Evolutionary conservation across 2,797 vertebrate species (phyloP).

Genomic region (Muscicapa comitata): DNA sequence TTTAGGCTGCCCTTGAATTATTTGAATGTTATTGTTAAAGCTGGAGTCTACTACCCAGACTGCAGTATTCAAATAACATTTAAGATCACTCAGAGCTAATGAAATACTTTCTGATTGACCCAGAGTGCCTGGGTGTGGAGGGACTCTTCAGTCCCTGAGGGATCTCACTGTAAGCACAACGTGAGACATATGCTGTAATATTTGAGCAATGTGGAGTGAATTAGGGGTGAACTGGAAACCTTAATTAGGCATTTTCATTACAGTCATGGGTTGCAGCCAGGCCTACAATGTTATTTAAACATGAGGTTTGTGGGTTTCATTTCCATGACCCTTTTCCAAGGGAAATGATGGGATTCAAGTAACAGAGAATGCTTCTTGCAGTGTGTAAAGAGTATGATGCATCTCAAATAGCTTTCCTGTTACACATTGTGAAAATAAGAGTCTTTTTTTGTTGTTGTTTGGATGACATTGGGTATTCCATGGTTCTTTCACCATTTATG

Average conservation of each 20-base stretch:
- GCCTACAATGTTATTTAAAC: constrained; percentile 25
- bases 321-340: constrained; percentile 20
- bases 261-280: not conserved
- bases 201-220: not conserved
- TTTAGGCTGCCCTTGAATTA: not conserved
- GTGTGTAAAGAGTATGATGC: constrained; percentile 32
- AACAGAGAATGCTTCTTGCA: constrained; percentile 38
- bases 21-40: not conserved
- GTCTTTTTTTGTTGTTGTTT: not conserved
- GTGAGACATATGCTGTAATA: not conserved
- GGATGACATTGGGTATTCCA: not conserved
- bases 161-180: not conserved
- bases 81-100: not conserved
- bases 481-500: constrained; percentile 14
- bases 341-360: constrained; percentile 19
- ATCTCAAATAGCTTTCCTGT: constrained; percentile 39
- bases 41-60: not conserved
- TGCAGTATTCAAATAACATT: not conserved
- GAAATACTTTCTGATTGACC: not conserved
- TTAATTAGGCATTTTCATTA: constrained; percentile 26
- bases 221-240: constrained; percentile 17
- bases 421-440: not conserved
- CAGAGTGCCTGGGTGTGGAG: not conserved
- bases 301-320: constrained; percentile 38
- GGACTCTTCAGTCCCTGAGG: not conserved